Base-by-base conservation (phyloP, 2,888 invertebrate genomes). In the Netelia fuscicornis region DNA sequence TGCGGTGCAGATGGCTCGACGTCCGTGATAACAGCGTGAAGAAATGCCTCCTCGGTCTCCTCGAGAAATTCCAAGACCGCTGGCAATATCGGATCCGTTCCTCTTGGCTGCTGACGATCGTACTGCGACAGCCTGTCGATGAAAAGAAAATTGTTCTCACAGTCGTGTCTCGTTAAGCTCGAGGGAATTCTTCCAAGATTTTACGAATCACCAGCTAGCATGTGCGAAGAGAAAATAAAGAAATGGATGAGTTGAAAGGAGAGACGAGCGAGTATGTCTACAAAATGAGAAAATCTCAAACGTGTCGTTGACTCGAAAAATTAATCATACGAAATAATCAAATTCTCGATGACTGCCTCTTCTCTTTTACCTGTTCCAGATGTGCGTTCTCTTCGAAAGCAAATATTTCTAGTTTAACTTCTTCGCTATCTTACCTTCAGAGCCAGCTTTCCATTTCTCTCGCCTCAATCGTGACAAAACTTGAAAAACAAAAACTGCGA, bases 11-110 rank as follows among this genome's bases (percentile, higher is more conserved):
- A 97, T 13, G 98, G 98, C 93, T 98, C 98, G 88, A 98, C 95
- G 88, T 98, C 97, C 52, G 97, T 96, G 92, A 99, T 97, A 87
- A 98, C 97, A 60, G 98, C 97, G 84, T 97, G 97, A 72, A 99
- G 95, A 94, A 99, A 98, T 89, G 97, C 96, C 92, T 98, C 98
- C 94, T 99, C 99, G 25, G 97, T 98, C 88, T 98, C 98, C 94
- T 99, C 98, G 30, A 98, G 97, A 94, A 99, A 98, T 94, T 99
- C 99, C 88, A 99, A 94, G 25, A 98, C 98, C 0, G 99, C 99
- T 5, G 99, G 99, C 88, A 99, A 95, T 90, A 98, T 98, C 25
- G 98, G 97, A 94, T 98, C 98, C 89, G 97, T 97, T 2, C 98
- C 97, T 72, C 96, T 95, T 10, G 95, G 95, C 89, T 95, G 95